These are phyloP conservation scores for Eupithecia exiguata DNA, from an alignment of 2,888 invertebrate genomes.

Conservation along the genomic window DNA sequence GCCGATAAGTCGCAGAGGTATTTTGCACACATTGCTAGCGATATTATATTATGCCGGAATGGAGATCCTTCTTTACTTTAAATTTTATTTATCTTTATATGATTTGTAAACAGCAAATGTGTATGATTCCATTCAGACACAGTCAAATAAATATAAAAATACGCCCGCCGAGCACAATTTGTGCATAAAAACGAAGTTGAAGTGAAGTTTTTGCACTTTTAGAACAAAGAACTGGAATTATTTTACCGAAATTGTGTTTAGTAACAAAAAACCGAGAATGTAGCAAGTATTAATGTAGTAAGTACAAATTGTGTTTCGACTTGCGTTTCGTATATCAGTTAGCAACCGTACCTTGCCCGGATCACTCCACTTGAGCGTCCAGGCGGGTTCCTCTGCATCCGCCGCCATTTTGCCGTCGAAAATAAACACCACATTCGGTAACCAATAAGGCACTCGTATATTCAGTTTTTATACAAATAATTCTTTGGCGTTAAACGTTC, in stretches of 20 bases:
- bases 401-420: conserved; percentile 59
- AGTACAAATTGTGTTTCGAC: conserved; percentile 67
- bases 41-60: conserved; percentile 72
- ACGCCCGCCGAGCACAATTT: conserved; percentile 78
- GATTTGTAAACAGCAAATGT: not conserved
- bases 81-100: conserved; percentile 14
- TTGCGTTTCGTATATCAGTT: conserved; percentile 65
- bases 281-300: conserved; percentile 10
- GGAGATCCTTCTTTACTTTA: conserved; percentile 39
- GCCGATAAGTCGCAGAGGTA: conserved; percentile 61
- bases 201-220: not conserved
- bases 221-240: not conserved
- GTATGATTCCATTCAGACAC: conserved; percentile 67
- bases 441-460: conserved; percentile 84
- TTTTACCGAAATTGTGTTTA: not conserved
- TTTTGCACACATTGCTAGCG: conserved; percentile 83
- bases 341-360: conserved; percentile 91
- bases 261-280: conserved; percentile 26
- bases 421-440: conserved; percentile 77
- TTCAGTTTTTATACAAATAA: conserved; percentile 75
- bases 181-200: conserved; percentile 30
- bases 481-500: conserved; percentile 76
- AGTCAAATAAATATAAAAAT: conserved; percentile 62
- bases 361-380: conserved; percentile 91
- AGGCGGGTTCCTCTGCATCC: conserved; percentile 85